phyloP scores from a whole-genome alignment of 2,888 invertebrate species.

The Heliconius hortense region DNA sequence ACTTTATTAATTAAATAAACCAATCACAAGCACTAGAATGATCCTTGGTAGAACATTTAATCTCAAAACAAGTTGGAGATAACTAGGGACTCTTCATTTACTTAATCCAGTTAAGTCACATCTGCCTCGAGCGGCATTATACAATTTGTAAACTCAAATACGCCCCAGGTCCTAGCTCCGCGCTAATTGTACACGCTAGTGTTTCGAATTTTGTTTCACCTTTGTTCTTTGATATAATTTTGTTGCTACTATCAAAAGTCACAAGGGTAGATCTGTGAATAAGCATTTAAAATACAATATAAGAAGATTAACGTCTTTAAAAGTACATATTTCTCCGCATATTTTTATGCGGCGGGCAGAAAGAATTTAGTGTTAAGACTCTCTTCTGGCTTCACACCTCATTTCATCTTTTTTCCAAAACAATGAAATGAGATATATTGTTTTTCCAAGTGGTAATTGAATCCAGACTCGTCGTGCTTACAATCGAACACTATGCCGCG shows the following conservation, averaged over 20 bases:
- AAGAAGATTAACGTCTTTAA: no score
- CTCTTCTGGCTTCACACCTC: no score
- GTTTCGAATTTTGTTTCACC: constrained; percentile 9
- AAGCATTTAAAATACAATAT: no score
- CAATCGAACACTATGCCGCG: no score
- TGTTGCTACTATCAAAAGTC: not conserved
- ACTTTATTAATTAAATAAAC: not conserved
- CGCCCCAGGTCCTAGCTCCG: constrained; percentile 12
- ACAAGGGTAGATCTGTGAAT: not conserved
- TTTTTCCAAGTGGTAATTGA: no score
- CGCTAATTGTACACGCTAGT: constrained; percentile 11
- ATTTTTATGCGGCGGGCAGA: no score
- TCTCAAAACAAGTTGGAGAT: constrained; percentile 14
- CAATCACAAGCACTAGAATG: not conserved
- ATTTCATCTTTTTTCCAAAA: no score
- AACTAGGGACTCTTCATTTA: constrained; percentile 18
- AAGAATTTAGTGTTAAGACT: no score
- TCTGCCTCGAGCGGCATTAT: constrained; percentile 21
- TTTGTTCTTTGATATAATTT: constrained; percentile 7
- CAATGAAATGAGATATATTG: no score
- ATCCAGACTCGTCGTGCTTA: no score
- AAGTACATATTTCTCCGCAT: no score
- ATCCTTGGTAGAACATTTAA: constrained; percentile 16
- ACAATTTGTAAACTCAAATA: constrained; percentile 28
- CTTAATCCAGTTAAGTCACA: constrained; percentile 11